Evolutionary conservation across 2,113 vertebrate species (phyloP), one percentile per base, ranked within the genome.

Genomic region (Saimiri boliviensis): DNA sequence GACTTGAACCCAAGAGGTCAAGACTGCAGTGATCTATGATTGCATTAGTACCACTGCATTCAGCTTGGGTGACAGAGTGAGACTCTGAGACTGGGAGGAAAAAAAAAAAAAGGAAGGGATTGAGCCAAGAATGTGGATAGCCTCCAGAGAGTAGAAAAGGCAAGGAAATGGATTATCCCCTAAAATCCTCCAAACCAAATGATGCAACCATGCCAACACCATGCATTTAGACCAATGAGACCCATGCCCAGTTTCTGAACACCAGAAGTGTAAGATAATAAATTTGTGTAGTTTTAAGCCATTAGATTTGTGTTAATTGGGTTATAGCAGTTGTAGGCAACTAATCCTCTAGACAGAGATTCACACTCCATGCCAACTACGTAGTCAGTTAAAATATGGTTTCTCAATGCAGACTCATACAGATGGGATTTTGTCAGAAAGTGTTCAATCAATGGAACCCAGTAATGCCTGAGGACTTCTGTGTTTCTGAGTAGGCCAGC

Each of bases 211-310:
- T 35, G 74, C 42, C 25, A 80, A 5, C 20, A n/a, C 20, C 11
- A 1, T 73, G 16, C 54, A 3, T 3, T 13, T 3, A 27, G 0
- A 32, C 20, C n/a, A 3, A 0, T 0, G 3, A 83, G 42, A 63
- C 10, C 25, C 25, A 12, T 0, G 42, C n/a, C 40, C 52, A 2
- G 14, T 5, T 40, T 74, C 20, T 52, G 77, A 63, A 14, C 1
- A 1, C 35, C 52, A 52, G 35, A 40, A 9, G 0, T 20, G 11
- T 6, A 40, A 63, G 42, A 42, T 10, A 21, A n/a, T 2, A 25
- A 11, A 47, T 14, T 0, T 16, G 20, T 9, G 8, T 21, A 7
- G 20, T 21, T 30, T 63, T 14, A 42, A 73, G 42, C n/a, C 68
- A 30, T 27, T 20, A 10, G 0, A 1, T 19, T 19, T n/a, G 7